Percentiles rank a stretch among this genome's conserved stretches.
These are phyloP conservation scores for Zaprionus camerounensis DNA, from an alignment of 1,140 invertebrate genomes.

Conservation along the genomic window DNA sequence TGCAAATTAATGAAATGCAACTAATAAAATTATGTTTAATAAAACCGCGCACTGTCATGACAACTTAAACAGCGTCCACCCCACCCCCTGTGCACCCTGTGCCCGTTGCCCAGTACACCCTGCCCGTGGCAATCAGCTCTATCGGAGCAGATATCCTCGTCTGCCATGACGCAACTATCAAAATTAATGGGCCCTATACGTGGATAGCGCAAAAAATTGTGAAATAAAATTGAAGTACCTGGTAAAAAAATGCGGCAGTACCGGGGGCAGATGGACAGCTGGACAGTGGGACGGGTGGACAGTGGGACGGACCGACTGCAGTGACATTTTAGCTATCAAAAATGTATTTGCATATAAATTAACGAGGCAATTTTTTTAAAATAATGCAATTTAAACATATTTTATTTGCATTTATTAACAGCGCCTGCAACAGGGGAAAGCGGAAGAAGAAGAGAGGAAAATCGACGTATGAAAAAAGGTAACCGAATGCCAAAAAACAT, in stretches of 20 bases:
- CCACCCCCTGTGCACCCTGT: not conserved
- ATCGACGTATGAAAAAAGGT: slow-evolving; percentile 16
- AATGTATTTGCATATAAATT: slow-evolving; percentile 82
- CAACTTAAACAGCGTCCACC: slow-evolving; percentile 37
- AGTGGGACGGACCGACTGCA: slow-evolving; percentile 42
- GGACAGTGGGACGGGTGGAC: not conserved
- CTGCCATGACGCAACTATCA: slow-evolving; percentile 71
- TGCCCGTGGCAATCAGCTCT: slow-evolving; percentile 24
- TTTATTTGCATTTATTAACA: slow-evolving; percentile 82
- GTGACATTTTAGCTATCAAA: slow-evolving; percentile 81
- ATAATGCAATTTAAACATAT: slow-evolving; percentile 82
- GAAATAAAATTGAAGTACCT: slow-evolving; percentile 76
- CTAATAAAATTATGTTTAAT: slow-evolving; percentile 81
- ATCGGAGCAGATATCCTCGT: slow-evolving; percentile 66
- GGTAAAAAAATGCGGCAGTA: slow-evolving; percentile 32
- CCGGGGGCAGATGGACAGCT: not conserved
- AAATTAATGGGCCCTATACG: slow-evolving; percentile 66
- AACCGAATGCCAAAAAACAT: slow-evolving; percentile 63
- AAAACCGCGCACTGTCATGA: slow-evolving; percentile 55
- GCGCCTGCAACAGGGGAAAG: slow-evolving; percentile 5
- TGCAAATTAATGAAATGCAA: slow-evolving; percentile 77
- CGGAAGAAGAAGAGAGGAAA: slow-evolving; percentile 4
- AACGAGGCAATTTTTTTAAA: slow-evolving; percentile 75
- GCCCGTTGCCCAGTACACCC: not conserved
- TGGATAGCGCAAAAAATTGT: slow-evolving; percentile 52